These are phyloP conservation scores for Drosophila arizonae DNA, from an alignment of 1,140 invertebrate genomes.

Conservation along the genomic window DNA sequence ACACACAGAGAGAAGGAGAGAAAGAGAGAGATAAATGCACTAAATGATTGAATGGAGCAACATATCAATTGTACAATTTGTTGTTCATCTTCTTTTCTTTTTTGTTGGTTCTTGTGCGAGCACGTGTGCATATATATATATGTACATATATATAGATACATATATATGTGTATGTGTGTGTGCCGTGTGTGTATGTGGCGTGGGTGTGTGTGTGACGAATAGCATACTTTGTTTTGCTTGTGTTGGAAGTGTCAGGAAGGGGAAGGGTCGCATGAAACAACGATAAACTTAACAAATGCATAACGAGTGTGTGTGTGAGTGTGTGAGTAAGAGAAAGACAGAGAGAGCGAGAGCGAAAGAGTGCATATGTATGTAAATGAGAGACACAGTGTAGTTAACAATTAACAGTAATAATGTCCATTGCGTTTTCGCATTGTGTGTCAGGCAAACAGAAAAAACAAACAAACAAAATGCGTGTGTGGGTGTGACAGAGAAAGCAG, in stretches of 20 bases:
- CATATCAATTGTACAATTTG: slow-evolving; percentile 32
- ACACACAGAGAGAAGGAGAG: slow-evolving; percentile 68
- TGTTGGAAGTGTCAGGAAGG: neutral
- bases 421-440: slow-evolving; percentile 18
- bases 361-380: neutral
- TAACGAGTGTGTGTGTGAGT: slow-evolving; percentile 3
- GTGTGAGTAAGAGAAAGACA: neutral
- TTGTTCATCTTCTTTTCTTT: slow-evolving; percentile 33
- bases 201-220: slow-evolving; percentile 20
- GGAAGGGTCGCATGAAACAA: slow-evolving; percentile 10
- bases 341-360: neutral
- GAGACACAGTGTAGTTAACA: slow-evolving; percentile 7
- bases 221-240: slow-evolving; percentile 33
- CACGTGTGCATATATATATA: slow-evolving; percentile 11
- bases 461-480: neutral
- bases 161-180: slow-evolving; percentile 2
- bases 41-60: slow-evolving; percentile 68
- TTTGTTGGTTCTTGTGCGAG: slow-evolving; percentile 28
- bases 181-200: slow-evolving; percentile 1
- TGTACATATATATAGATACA: neutral
- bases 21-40: slow-evolving; percentile 74
- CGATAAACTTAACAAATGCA: slow-evolving; percentile 19
- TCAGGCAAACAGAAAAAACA: slow-evolving; percentile 22
- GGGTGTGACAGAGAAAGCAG: neutral
- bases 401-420: slow-evolving; percentile 30